Conservation (phyloP, 2,797 vertebrate genomes). For the Phataginus tricuspis region DNA sequence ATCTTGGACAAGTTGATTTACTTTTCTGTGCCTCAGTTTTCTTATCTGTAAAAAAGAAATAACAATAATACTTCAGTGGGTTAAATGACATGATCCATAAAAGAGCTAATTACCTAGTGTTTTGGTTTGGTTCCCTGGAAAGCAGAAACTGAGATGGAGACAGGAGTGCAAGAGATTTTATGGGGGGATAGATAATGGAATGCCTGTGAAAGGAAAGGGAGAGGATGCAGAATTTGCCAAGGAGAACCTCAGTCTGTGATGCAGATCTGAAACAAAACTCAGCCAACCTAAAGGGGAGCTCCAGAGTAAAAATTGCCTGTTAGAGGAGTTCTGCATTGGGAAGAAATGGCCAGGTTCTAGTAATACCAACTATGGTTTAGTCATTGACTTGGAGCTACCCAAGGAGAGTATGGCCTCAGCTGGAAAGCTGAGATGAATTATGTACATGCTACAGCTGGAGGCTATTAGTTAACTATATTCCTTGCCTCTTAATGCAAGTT, state of each 20-base stretch:
- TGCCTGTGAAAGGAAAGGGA: neutral
- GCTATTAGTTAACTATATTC: slow-evolving; percentile 1
- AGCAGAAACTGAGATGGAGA: neutral
- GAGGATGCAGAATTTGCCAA: neutral
- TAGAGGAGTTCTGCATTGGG: neutral
- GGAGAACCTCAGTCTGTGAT: neutral
- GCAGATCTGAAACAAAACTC: neutral
- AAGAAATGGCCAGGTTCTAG: slow-evolving; percentile 9
- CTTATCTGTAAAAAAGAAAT: neutral
- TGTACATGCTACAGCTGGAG: neutral
- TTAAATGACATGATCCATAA: neutral
- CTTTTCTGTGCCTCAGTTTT: neutral
- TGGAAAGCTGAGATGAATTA: slow-evolving; percentile 18
- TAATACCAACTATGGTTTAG: neutral
- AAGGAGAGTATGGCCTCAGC: neutral
- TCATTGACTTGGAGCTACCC: neutral
- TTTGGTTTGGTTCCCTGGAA: neutral
- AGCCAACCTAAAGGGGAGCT: neutral
- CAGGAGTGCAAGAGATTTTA: neutral
- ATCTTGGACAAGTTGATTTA: slow-evolving; percentile 8
- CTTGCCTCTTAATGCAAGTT: neutral
- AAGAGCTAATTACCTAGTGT: neutral
- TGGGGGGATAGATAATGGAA: neutral
- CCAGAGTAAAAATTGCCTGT: neutral
- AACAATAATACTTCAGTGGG: neutral